Evolutionary conservation across 2,797 vertebrate species (phyloP).

Genomic region (Liparis tanakae): DNA sequence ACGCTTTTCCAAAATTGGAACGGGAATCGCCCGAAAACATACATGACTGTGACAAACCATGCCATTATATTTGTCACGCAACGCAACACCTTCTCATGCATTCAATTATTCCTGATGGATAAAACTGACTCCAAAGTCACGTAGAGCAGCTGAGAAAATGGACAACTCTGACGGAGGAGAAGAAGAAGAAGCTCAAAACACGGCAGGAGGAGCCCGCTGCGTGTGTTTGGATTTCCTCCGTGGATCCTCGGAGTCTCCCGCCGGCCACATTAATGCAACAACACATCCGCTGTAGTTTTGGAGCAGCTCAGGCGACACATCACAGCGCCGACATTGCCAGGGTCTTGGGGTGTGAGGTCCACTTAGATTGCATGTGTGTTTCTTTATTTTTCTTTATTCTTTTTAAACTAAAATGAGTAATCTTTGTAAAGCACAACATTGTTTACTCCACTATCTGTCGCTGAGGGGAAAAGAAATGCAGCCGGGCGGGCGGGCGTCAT

Average conservation of each 20-base stretch:
- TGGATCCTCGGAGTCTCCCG: constrained; percentile 17
- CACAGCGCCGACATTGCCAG: not conserved
- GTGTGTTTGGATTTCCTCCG: not conserved
- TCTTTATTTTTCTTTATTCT: not conserved
- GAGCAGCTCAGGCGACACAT: constrained; percentile 9
- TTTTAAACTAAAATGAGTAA: not conserved
- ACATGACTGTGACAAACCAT: constrained; percentile 18
- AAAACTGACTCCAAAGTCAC: constrained; percentile 14
- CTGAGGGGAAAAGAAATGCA: constrained; percentile 7
- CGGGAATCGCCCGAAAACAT: not conserved
- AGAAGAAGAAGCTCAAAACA: not conserved
- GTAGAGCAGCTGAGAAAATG: not conserved
- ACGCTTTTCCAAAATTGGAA: constrained; percentile 19
- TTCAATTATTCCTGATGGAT: constrained; percentile 27
- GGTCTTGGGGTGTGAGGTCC: constrained; percentile 23
- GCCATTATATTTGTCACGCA: constrained; percentile 19
- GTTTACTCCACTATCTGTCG: not conserved
- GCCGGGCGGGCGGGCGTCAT: not conserved
- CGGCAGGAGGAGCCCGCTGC: not conserved
- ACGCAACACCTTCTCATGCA: constrained; percentile 21
- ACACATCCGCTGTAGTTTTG: constrained; percentile 1
- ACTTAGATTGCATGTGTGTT: not conserved
- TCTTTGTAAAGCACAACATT: not conserved
- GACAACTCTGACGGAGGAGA: not conserved
- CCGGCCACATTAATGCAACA: constrained; percentile 32